Evolutionary conservation across 2,888 invertebrate genomes (phyloP), one percentile per base, ranked within the genome.

Genomic region (Parochlus steinenii): DNA sequence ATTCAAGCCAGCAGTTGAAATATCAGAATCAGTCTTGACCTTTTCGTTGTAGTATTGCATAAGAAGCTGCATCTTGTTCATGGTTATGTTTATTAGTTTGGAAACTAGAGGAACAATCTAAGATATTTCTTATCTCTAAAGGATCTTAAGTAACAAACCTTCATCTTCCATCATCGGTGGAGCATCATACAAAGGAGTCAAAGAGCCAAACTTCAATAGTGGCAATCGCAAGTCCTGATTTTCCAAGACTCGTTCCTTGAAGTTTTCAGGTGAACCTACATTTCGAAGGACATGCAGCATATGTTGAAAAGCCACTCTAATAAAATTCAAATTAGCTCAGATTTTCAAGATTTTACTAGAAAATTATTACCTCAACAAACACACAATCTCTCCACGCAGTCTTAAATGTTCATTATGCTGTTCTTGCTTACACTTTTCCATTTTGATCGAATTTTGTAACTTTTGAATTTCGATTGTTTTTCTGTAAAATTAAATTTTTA

Each of bases 131-230:
- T n/a, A 6, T 8, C 6, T 20, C 23, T 6, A 16, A 31, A 20
- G 12, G 17, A 23, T 10, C 6, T 33, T 17, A 24, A 15, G 6
- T n/a, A 25, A 16, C 8, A 18, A 25, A 20, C 28, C 24, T 37
- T 53, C 50, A 31, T 50, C 50, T 38, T 56, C 55, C 36, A 46
- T 51, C 3, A 45, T 40, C 33, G 48, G 47, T 6, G 57, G 58
- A 1, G 57, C 47, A 26, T 43, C 47, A n/a, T 51, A 48, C 11
- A 46, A 46, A 46, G 50, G 47, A 12, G 46, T 47, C 1, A 51
- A 43, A 46, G 50, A 48, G 34, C 54, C 52, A 24, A 56, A 58
- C 31, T 51, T 55, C 2, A 58, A 41, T 5, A 58, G 40, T 3
- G 57, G 57, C 22, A 58, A 39, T 36, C 51, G 51, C 10, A 58